A percentile compares a stretch with the other conserved stretches of the same genome.
Evolutionary conservation across 2,888 invertebrate genomes (phyloP).

Genomic region (Malacosoma neustria): DNA sequence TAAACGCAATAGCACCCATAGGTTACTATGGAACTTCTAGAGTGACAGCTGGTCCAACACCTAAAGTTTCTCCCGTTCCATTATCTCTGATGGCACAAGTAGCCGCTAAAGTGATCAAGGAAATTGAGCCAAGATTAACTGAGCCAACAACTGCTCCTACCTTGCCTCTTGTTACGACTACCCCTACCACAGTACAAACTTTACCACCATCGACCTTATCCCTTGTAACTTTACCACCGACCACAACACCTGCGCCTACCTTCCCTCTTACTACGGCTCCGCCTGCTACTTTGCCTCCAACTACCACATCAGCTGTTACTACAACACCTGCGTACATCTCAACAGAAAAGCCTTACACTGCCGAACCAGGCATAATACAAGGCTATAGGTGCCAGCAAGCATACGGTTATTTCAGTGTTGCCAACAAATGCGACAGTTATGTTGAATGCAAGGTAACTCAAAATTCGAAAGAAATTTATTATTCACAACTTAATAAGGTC

Average conservation of each 20-base stretch:
- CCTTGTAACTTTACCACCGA: neutral
- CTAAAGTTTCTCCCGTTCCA: neutral
- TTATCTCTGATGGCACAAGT: neutral
- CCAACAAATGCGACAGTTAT: conserved; percentile 80
- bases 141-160: neutral
- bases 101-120: neutral
- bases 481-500: no score
- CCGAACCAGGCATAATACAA: neutral
- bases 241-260: neutral
- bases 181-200: neutral
- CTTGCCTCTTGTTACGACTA: neutral
- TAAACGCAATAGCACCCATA: conserved; percentile 7
- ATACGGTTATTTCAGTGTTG: conserved; percentile 46
- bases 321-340: no score
- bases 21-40: conserved; percentile 1
- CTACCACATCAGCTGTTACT: neutral
- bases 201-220: neutral
- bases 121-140: neutral
- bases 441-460: conserved; percentile 75
- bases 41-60: neutral
- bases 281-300: neutral
- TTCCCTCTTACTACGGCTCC: neutral
- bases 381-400: conserved; percentile 17
- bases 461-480: no score
- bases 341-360: neutral